Conservation (phyloP, 35 echinoderm and acorn worm genomes). For the Nesometra sesokonis region DNA sequence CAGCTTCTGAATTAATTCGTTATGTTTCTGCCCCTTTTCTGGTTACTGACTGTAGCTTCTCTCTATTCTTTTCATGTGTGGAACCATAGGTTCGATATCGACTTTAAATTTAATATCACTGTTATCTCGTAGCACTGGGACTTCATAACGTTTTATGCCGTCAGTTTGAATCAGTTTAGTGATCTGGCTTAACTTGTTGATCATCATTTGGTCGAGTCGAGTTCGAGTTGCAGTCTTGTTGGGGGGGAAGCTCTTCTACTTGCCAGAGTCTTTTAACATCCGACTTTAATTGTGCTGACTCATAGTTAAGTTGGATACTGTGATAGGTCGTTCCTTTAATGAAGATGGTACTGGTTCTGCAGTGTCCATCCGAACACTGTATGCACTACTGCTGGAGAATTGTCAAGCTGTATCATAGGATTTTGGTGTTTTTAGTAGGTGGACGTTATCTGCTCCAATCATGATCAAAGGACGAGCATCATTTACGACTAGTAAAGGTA, state of each 20-base stretch:
- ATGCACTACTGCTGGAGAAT: background rate
- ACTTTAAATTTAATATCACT: background rate
- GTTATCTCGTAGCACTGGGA: background rate
- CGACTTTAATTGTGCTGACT: background rate
- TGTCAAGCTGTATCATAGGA: background rate
- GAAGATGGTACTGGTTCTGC: background rate
- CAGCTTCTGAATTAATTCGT: background rate
- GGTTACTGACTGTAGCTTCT: background rate
- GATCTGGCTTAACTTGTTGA: background rate
- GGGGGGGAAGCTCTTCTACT: background rate
- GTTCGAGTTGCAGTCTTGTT: background rate
- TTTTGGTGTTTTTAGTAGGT: constrained; percentile 4
- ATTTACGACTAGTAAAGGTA: background rate
- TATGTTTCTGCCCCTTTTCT: background rate
- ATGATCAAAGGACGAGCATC: constrained; percentile 9
- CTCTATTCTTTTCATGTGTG: constrained; percentile 11
- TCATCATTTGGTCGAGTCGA: background rate
- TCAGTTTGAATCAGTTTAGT: background rate
- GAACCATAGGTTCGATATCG: background rate
- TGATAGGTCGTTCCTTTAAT: background rate
- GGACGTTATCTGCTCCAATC: constrained; percentile 10
- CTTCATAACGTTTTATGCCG: background rate
- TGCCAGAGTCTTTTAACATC: constrained; percentile 2
- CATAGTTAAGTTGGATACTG: background rate
- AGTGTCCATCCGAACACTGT: constrained; percentile 11